Evolutionary conservation across 2,888 invertebrate genomes (phyloP).

Genomic region (Drosophila testacea): DNA sequence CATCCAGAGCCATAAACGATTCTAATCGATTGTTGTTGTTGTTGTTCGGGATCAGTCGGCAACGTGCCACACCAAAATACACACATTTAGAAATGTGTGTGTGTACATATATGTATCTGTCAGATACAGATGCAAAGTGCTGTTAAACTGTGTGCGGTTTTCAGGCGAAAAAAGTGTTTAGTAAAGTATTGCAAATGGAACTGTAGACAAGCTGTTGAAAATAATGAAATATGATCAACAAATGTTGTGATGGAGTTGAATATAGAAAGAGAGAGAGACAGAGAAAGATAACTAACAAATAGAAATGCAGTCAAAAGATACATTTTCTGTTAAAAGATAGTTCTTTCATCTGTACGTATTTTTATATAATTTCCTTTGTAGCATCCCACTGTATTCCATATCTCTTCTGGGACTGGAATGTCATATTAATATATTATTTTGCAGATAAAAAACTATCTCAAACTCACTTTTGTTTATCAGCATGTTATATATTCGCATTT

Average conservation of each 20-base stretch:
- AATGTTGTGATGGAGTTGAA: background rate
- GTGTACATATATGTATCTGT: conserved; percentile 27
- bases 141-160: conserved; percentile 23
- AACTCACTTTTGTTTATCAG: conserved; percentile 33
- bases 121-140: conserved; percentile 39
- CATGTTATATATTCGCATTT: conserved; percentile 42
- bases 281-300: background rate
- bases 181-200: conserved; percentile 20
- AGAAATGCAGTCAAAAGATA: conserved; percentile 1
- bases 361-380: background rate
- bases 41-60: conserved; percentile 26
- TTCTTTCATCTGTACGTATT: background rate
- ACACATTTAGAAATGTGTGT: background rate
- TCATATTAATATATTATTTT: conserved; percentile 37
- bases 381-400: background rate
- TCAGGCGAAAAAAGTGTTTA: conserved; percentile 22
- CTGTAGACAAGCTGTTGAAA: conserved; percentile 18
- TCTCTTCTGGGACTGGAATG: conserved; percentile 30
- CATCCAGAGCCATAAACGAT: background rate
- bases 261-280: background rate
- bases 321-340: background rate
- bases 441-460: conserved; percentile 42
- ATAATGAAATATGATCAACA: conserved; percentile 34
- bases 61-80: conserved; percentile 3
- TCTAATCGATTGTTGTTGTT: conserved; percentile 24